A percentile compares a stretch with the other conserved stretches of the same genome.
phyloP scores from a whole-genome alignment of 2,888 invertebrate species.

The Eucriotettix oculatus region DNA sequence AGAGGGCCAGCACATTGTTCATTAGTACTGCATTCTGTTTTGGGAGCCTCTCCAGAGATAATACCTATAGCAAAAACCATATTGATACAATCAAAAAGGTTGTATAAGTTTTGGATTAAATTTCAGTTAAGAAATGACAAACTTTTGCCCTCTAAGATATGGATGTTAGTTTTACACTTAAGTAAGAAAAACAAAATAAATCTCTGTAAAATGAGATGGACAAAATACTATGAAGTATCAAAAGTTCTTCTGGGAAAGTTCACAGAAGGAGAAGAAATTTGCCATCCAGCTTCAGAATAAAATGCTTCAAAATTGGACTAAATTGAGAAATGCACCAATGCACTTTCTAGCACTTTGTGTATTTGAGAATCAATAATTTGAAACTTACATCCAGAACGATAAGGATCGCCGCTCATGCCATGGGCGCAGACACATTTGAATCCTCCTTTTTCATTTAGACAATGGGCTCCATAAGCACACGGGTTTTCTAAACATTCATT shows the following conservation, averaged over 20 bases:
- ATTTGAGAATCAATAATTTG: not conserved
- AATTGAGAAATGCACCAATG: not conserved
- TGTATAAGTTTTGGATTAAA: not conserved
- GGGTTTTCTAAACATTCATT: conserved; percentile 75
- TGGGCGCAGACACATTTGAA: conserved; percentile 73
- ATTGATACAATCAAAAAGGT: not conserved
- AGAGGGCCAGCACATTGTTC: conserved; percentile 67
- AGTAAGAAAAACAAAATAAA: no score
- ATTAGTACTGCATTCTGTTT: conserved; percentile 50
- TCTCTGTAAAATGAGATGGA: no score
- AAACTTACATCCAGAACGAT: conserved; percentile 60
- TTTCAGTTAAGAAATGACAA: no score
- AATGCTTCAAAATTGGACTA: not conserved
- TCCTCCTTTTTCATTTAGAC: conserved; percentile 71
- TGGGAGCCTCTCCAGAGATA: conserved; percentile 33
- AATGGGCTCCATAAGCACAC: conserved; percentile 76
- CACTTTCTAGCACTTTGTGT: not conserved
- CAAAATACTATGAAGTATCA: no score
- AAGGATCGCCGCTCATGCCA: conserved; percentile 71
- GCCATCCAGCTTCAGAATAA: no score
- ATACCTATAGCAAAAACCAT: conserved; percentile 19
- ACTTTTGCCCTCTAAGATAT: no score
- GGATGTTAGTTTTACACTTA: no score
- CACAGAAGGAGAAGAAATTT: no score
- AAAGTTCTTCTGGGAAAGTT: no score